Percentiles rank a stretch among this genome's conserved stretches.
phyloP scores from a whole-genome alignment of 2,113 vertebrate genomes.

The Chelonoidis abingdonii region DNA sequence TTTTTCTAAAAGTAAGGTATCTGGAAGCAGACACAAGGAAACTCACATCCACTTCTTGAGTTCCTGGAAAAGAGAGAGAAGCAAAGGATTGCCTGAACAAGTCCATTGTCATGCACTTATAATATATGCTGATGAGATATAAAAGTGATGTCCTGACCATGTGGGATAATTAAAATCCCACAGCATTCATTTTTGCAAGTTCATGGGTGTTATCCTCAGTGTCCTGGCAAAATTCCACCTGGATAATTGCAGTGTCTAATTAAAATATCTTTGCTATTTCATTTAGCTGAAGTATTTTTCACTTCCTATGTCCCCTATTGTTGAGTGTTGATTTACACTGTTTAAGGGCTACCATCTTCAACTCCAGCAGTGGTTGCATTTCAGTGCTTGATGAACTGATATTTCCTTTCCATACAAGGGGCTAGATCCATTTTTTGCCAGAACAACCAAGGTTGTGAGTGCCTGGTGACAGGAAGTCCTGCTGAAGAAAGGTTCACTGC shows the following conservation, averaged over 20 bases:
- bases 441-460: not conserved
- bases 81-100: not conserved
- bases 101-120: not conserved
- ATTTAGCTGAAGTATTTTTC: not conserved
- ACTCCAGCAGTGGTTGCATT: accelerated
- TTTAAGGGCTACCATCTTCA: too few species aligned
- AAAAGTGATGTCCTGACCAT: not conserved
- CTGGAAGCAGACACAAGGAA: not conserved
- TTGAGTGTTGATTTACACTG: too few species aligned
- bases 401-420: not conserved
- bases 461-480: not conserved
- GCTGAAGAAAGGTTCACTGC: not conserved
- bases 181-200: not conserved
- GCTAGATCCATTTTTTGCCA: not conserved
- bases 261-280: not conserved
- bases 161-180: not conserved
- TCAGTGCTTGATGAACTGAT: not conserved
- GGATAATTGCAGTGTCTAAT: not conserved
- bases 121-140: not conserved
- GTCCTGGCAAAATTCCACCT: not conserved
- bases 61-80: not conserved
- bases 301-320: not conserved
- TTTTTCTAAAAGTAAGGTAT: not conserved
- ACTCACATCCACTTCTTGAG: not conserved
- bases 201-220: not conserved